Evolutionary conservation across 2,888 invertebrate species (phyloP).

Genomic region (Beris morrisii): DNA sequence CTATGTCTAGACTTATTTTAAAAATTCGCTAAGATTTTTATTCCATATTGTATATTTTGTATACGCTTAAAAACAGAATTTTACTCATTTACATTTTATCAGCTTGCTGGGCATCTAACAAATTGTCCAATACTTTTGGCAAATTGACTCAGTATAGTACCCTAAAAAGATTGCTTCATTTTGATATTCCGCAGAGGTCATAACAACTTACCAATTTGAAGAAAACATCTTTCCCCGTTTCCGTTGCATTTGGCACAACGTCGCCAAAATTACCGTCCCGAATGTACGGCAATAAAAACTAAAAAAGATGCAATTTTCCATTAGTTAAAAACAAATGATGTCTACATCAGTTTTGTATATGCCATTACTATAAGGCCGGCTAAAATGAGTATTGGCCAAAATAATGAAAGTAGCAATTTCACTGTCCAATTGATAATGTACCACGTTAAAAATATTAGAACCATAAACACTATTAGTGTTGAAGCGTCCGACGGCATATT

Average conservation of each 20-base stretch:
- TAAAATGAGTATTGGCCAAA: constrained; percentile 33
- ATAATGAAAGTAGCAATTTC: constrained; percentile 26
- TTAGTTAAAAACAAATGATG: neutral
- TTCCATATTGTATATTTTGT: no score
- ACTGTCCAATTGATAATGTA: constrained; percentile 33
- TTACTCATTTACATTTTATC: no score
- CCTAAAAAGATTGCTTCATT: constrained; percentile 21
- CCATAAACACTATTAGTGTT: constrained; percentile 18
- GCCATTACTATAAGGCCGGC: constrained; percentile 11
- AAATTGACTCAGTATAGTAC: constrained; percentile 16
- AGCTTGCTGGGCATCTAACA: constrained; percentile 12
- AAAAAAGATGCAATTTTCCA: neutral
- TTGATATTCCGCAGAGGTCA: neutral
- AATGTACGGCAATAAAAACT: constrained; percentile 18
- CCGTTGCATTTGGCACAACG: constrained; percentile 13
- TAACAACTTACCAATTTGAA: constrained; percentile 20
- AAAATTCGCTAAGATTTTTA: no score
- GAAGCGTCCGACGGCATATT: constrained; percentile 25
- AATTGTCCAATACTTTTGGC: constrained; percentile 26
- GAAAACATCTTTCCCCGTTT: constrained; percentile 6
- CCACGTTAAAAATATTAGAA: constrained; percentile 29
- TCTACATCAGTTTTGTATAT: neutral
- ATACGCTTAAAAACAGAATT: no score
- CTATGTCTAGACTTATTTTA: no score
- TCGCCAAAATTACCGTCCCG: constrained; percentile 14